Evolutionary conservation across 1,140 invertebrate genomes (phyloP).

Genomic region (Physella acuta): DNA sequence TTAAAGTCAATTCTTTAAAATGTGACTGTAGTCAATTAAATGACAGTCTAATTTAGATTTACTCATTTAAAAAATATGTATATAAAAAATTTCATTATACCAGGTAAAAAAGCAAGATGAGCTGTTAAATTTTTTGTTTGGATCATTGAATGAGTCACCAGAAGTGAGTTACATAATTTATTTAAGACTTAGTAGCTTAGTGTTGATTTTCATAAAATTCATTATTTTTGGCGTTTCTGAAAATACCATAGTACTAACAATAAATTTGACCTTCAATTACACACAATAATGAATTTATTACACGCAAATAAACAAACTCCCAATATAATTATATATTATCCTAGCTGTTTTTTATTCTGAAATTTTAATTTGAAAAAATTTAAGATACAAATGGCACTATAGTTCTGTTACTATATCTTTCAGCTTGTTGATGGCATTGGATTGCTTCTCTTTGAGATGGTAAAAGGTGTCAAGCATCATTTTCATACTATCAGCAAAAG

Average conservation of each 20-base stretch:
- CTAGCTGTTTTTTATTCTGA: too few species aligned
- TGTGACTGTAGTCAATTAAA: not conserved
- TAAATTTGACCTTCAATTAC: too few species aligned
- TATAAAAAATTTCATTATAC: conserved; percentile 21
- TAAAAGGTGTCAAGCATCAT: conserved; percentile 76
- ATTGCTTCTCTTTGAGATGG: conserved; percentile 80
- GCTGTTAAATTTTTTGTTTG: conserved; percentile 73
- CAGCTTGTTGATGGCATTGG: conserved; percentile 75
- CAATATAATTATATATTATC: too few species aligned
- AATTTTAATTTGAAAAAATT: too few species aligned
- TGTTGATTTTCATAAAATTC: too few species aligned
- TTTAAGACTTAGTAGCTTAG: conserved; percentile 4
- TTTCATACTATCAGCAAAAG: conserved; percentile 69
- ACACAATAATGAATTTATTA: too few species aligned
- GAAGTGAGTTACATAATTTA: conserved; percentile 65
- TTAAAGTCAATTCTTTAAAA: not conserved
- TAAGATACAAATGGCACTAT: too few species aligned
- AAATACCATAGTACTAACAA: too few species aligned
- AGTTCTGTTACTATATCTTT: too few species aligned
- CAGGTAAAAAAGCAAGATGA: conserved; percentile 68
- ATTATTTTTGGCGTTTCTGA: too few species aligned
- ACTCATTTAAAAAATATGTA: not conserved
- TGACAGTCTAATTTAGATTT: not conserved
- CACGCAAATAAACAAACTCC: too few species aligned
- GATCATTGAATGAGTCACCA: conserved; percentile 68